Evolutionary conservation across 2,888 invertebrate genomes (phyloP).

Genomic region (Eurytoma adleriae): DNA sequence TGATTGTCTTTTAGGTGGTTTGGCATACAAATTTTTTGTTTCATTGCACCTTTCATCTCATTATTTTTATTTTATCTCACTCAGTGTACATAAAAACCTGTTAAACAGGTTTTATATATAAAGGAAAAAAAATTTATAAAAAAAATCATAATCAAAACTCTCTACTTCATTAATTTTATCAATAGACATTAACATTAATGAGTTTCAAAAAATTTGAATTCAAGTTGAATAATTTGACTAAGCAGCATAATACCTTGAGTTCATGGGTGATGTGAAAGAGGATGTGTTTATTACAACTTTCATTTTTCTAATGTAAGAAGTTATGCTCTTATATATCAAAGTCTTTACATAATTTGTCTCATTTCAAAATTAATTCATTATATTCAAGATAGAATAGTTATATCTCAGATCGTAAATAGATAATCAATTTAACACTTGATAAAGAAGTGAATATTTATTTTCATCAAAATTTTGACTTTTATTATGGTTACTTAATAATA

Average conservation of each 20-base stretch:
- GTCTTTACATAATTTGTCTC: conserved; percentile 3
- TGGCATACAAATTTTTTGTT: conserved; percentile 35
- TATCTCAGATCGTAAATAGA: background rate
- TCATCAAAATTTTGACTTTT: conserved; percentile 1
- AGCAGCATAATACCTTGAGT: background rate
- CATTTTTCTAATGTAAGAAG: conserved; percentile 1
- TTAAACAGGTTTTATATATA: conserved; percentile 37
- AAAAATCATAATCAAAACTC: conserved; percentile 1
- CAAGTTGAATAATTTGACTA: conserved; percentile 1
- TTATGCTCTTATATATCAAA: background rate
- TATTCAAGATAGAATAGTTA: conserved; percentile 1
- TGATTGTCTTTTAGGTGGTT: conserved; percentile 21
- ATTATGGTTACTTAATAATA: background rate
- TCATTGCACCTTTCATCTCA: conserved; percentile 9
- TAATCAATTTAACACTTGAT: conserved; percentile 14
- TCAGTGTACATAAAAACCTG: conserved; percentile 30
- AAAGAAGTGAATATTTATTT: conserved; percentile 9
- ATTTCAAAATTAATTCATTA: conserved; percentile 32
- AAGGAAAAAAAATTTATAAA: background rate
- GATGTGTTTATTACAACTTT: background rate
- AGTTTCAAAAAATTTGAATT: conserved; percentile 25
- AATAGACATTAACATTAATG: conserved; percentile 21
- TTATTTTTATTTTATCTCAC: conserved; percentile 34
- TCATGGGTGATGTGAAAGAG: background rate
- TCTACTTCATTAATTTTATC: background rate